phyloP scores from a whole-genome alignment of 2,888 invertebrate species.

The Apamea sordens region DNA sequence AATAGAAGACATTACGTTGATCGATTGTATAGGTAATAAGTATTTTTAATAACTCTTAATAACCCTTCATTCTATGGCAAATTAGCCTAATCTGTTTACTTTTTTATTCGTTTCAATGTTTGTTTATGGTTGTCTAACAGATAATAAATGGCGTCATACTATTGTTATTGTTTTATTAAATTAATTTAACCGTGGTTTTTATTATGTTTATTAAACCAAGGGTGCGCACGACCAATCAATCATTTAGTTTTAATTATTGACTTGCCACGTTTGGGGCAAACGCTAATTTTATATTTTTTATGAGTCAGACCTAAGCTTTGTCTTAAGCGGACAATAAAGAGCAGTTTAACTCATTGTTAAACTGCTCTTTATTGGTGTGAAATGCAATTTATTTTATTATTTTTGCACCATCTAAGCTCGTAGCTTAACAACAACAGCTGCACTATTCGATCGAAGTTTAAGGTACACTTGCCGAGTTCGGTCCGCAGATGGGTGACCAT shows the following conservation, averaged over 20 bases:
- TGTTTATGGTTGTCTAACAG: neutral
- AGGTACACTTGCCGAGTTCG: no score
- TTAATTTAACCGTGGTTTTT: neutral
- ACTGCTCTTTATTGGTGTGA: constrained; percentile 1
- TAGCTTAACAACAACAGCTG: no score
- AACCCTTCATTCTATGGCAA: neutral
- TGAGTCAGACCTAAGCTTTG: neutral
- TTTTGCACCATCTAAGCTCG: neutral
- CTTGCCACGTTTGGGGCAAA: neutral
- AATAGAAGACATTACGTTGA: neutral
- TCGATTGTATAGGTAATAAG: neutral
- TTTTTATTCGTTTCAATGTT: constrained; percentile 10
- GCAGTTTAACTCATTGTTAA: neutral
- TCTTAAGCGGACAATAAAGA: neutral
- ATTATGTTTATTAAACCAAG: constrained; percentile 7
- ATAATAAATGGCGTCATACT: neutral
- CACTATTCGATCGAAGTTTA: no score
- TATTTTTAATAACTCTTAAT: neutral
- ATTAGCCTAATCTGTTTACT: neutral
- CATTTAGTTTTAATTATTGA: constrained; percentile 5
- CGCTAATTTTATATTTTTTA: constrained; percentile 2
- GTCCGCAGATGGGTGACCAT: no score
- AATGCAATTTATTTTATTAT: constrained; percentile 4
- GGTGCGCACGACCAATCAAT: neutral
- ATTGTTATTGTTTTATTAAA: constrained; percentile 19